Percentiles rank a stretch among this genome's conserved stretches.
Evolutionary conservation across 2,797 vertebrate species (phyloP).

Genomic region (Gymnothorax javanicus): DNA sequence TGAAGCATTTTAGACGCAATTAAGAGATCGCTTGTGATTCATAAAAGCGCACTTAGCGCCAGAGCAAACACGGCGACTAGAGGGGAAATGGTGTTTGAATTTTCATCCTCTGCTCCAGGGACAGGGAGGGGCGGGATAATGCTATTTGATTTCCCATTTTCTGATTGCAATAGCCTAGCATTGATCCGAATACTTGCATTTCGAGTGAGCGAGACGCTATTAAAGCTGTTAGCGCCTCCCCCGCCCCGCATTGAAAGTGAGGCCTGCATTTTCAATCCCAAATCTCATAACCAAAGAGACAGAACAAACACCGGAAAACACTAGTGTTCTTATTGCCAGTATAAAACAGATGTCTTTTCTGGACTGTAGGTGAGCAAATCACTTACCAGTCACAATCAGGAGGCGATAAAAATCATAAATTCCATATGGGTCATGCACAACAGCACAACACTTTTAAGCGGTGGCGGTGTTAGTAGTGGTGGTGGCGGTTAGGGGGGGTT

Average conservation of each 20-base stretch:
- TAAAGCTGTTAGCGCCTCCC: conserved; percentile 88
- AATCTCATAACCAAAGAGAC: conserved; percentile 96
- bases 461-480: conserved; percentile 61
- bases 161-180: conserved; percentile 97
- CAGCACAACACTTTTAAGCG: conserved; percentile 90
- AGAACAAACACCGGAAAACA: conserved; percentile 83
- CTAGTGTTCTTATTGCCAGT: conserved; percentile 82
- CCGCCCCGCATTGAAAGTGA: conserved; percentile 73
- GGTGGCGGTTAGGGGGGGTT: conserved; percentile 46
- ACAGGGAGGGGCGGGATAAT: conserved; percentile 78
- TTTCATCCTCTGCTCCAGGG: conserved; percentile 73
- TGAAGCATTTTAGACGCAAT: conserved; percentile 89
- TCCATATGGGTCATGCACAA: conserved; percentile 98
- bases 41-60: conserved; percentile 95
- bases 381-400: conserved; percentile 98
- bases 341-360: conserved; percentile 96
- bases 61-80: conserved; percentile 90
- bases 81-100: conserved; percentile 87
- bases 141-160: conserved; percentile 98
- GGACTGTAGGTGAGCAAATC: conserved; percentile 93
- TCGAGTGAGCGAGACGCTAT: conserved; percentile 92
- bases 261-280: conserved; percentile 85
- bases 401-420: conserved; percentile 99
- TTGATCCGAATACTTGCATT: conserved; percentile 94
- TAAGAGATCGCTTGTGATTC: conserved; percentile 86